phyloP scores from a whole-genome alignment of 2,113 vertebrate genomes.

The Isichthys henryi region DNA sequence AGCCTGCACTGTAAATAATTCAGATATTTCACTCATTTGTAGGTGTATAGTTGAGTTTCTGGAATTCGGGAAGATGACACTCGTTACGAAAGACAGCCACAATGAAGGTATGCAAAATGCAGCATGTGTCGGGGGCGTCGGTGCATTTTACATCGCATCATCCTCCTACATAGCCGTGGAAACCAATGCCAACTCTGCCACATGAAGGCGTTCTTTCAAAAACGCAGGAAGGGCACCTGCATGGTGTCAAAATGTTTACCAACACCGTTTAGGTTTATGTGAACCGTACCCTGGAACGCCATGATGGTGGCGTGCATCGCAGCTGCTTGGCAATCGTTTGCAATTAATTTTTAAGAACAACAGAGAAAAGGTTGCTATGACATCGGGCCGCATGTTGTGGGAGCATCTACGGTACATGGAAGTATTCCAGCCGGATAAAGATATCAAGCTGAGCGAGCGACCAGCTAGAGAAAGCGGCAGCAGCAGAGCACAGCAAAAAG shows the following conservation, averaged over 20 bases:
- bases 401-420: neutral
- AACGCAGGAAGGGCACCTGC: neutral
- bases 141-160: neutral
- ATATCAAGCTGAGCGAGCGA: neutral
- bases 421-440: neutral
- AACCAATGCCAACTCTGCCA: neutral
- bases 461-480: neutral
- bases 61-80: neutral
- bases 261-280: neutral
- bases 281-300: neutral
- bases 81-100: neutral
- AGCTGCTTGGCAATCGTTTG: neutral
- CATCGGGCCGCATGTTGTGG: neutral
- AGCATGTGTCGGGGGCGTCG: neutral
- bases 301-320: neutral
- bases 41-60: neutral
- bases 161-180: neutral
- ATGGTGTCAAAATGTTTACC: neutral
- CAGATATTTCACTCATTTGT: neutral
- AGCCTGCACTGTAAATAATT: neutral
- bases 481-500: neutral
- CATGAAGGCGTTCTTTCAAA: neutral
- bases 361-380: neutral
- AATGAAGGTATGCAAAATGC: neutral
- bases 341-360: neutral